These are phyloP conservation scores for Linnaemya vulpina DNA, from an alignment of 2,888 invertebrate genomes.

Conservation along the genomic window DNA sequence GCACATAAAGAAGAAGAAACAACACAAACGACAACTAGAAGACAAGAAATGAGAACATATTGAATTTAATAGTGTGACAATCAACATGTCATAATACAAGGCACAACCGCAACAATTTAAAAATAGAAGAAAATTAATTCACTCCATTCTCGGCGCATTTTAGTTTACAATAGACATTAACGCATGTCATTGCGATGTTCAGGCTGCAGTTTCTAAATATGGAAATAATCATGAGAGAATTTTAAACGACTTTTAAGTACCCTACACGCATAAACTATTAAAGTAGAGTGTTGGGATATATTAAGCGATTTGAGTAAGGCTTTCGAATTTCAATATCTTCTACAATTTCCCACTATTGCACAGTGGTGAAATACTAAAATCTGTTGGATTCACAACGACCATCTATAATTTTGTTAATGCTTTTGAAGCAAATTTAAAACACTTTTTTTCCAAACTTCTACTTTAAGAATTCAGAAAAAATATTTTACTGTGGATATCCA, in stretches of 20 bases:
- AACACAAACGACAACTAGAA: not conserved
- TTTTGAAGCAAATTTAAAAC: too few species aligned
- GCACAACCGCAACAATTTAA: slow-evolving; percentile 15
- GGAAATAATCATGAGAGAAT: not conserved
- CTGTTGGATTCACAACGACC: too few species aligned
- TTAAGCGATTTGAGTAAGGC: too few species aligned
- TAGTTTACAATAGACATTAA: not conserved
- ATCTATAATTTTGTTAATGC: too few species aligned
- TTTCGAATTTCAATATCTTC: too few species aligned
- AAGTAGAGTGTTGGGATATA: too few species aligned
- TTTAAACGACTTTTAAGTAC: not conserved
- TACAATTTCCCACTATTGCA: too few species aligned
- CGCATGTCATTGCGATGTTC: not conserved
- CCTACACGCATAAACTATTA: not conserved
- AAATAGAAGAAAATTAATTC: slow-evolving; percentile 26
- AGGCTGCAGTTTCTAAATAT: not conserved
- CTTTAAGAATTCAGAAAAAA: too few species aligned
- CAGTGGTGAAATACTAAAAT: too few species aligned
- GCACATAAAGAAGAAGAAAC: slow-evolving; percentile 4
- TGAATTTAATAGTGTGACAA: slow-evolving; percentile 53
- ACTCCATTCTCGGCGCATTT: not conserved
- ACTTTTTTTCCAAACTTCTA: too few species aligned
- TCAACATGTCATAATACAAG: slow-evolving; percentile 50
- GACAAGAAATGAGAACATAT: slow-evolving; percentile 46
- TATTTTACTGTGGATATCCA: too few species aligned